Evolutionary conservation across 2,888 invertebrate species (phyloP).

Genomic region (Pollenia griseotomentosa): DNA sequence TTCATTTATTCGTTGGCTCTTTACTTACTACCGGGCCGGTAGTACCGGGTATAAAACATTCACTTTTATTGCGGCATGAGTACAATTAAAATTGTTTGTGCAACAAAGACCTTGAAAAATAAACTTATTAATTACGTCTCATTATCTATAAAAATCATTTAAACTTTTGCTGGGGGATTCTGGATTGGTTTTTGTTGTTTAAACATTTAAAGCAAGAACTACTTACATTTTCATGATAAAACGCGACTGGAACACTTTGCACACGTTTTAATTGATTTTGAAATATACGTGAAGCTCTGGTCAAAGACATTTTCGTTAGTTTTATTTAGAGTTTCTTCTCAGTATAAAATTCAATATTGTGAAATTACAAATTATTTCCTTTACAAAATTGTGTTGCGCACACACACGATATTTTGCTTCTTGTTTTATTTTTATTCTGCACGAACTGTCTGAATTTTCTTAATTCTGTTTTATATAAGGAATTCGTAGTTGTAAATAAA

Average conservation of each 20-base stretch:
- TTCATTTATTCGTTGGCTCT: no score
- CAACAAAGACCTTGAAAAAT: slow-evolving; percentile 38
- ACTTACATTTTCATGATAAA: slow-evolving; percentile 91
- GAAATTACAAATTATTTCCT: slow-evolving; percentile 52
- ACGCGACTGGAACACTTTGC: slow-evolving; percentile 86
- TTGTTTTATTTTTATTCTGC: slow-evolving; percentile 30
- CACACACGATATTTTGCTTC: slow-evolving; percentile 41
- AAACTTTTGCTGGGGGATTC: neutral
- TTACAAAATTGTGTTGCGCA: slow-evolving; percentile 55
- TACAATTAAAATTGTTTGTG: slow-evolving; percentile 1
- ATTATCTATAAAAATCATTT: neutral
- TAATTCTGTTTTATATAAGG: slow-evolving; percentile 30
- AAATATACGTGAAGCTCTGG: slow-evolving; percentile 80
- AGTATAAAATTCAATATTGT: slow-evolving; percentile 51
- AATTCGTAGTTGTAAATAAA: slow-evolving; percentile 38
- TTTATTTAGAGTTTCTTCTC: slow-evolving; percentile 73
- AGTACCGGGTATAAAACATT: slow-evolving; percentile 52
- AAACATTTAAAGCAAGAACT: neutral
- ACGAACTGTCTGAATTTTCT: slow-evolving; percentile 28
- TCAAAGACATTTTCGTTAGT: slow-evolving; percentile 75
- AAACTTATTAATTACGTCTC: neutral
- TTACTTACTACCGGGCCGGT: neutral
- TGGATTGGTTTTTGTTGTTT: neutral
- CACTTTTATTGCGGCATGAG: slow-evolving; percentile 8
- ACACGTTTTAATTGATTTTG: slow-evolving; percentile 80